These are phyloP conservation scores for Zaprionus inermis DNA, from an alignment of 1,140 invertebrate genomes.

Conservation along the genomic window DNA sequence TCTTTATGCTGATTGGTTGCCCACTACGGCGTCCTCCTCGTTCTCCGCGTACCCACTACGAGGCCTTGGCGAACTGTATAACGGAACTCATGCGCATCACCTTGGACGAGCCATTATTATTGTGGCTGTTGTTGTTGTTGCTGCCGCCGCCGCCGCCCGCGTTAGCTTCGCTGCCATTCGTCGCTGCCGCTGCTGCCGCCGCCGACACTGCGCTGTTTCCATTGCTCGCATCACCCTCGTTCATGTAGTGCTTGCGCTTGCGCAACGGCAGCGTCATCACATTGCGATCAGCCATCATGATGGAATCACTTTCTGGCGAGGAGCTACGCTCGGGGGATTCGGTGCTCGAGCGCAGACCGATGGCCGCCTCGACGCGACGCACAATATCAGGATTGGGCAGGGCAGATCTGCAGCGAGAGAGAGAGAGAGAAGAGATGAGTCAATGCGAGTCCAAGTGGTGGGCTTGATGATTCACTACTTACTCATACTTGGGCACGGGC, in stretches of 20 bases:
- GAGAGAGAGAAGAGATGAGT: constrained; percentile 11
- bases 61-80: constrained; percentile 91
- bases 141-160: constrained; percentile 24
- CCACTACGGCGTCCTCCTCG: neutral
- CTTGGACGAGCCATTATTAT: constrained; percentile 42
- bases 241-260: constrained; percentile 92
- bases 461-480: constrained; percentile 40
- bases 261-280: constrained; percentile 89
- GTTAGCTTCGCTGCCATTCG: neutral
- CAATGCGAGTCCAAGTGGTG: neutral
- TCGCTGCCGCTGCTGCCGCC: neutral
- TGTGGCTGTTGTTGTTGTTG: neutral
- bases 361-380: constrained; percentile 89
- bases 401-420: constrained; percentile 72
- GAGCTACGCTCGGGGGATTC: constrained; percentile 86
- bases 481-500: constrained; percentile 80
- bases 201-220: neutral
- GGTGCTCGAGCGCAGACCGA: constrained; percentile 87
- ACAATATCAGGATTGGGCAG: constrained; percentile 88
- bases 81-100: constrained; percentile 90
- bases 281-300: constrained; percentile 86
- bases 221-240: constrained; percentile 86
- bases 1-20: constrained; percentile 69
- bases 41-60: constrained; percentile 81
- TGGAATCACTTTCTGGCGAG: constrained; percentile 86